Base-by-base conservation (phyloP, 2,797 vertebrate species). In the Mycteria americana region DNA sequence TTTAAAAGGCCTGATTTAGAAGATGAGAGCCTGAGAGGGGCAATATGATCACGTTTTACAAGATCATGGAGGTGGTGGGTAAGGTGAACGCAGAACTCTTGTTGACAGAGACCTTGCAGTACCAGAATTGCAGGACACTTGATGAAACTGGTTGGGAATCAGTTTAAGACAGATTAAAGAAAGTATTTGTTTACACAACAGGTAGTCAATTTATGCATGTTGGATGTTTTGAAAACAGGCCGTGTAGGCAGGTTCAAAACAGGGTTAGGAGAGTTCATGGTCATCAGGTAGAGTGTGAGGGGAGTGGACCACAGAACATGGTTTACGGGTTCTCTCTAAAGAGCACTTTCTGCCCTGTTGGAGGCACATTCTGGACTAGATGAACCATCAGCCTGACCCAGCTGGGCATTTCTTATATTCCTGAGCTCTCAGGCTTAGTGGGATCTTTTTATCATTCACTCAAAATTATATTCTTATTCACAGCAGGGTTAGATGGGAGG, bases 221-320 rank as follows among this genome's bases (percentile, higher is more conserved):
- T 39, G 54, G 69, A 65, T 94, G 88, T 96, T 96, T 95, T 96
- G 96, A 62, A 96, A 96, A 96, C 79, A 96, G 28, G 12, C 60
- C 0, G 3, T 2, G n/a, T 75, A 72, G 94, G 62, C 88, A 86
- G 82, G 89, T 81, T 94, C 85, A 78, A 24, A 94, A 69, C 73
- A 86, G 69, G 74, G 50, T 85, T 74, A 72, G 78, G 53, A 77
- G 81, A 93, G 85, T 84, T 96, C 67, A 37, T 67, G 88, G 92
- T 94, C 96, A 90, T 54, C 16, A 4, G 31, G 33, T 81, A 72
- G 39, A 75, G 50, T 8, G 46, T 50, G 56, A 92, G 56, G 39
- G 80, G 54, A 82, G 37, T 31, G 35, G 45, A 46, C 41, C 22
- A 14, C 68, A 78, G 30, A 84, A 54, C 28, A 4, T 57, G 48